Evolutionary conservation across 2,888 invertebrate genomes (phyloP), one percentile per base, ranked within the genome.

Genomic region (Drosophila dives): DNA sequence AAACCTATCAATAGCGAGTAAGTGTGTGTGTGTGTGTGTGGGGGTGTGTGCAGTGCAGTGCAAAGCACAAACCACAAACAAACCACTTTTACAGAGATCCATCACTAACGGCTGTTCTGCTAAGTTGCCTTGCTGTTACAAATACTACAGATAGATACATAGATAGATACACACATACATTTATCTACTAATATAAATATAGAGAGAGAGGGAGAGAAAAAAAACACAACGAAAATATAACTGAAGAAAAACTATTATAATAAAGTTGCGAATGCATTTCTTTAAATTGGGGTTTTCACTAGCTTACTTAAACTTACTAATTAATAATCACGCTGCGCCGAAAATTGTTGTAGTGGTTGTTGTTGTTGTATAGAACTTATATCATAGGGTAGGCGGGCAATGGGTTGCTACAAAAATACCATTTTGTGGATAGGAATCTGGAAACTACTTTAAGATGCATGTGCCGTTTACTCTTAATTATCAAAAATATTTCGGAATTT

Each of bases 321-420:
- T 74, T 88, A 80, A 84, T 83, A 68, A 90, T 90, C 90, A 90
- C 90, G 90, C 90, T 90, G 84, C 83, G 91, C 90, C 91, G 80
- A 90, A 87, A 76, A 67, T 79, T 64, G 42, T 71, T 67, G 36
- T 54, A 17, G 55, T 48, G 20, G 29, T 51, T 56, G 20, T 33
- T 55, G 50, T 49, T 74, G 26, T 40, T 48, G 56, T 56, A 59
- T 32, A 72, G 54, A 69, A 68, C 77, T 78, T 78, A 78, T 77
- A 71, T 64, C 49, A 45, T 78, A 78, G 79, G 67, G 63, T 73
- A 60, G 78, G 78, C 71, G 66, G 74, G 77, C 78, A 54, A 40
- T 36, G 48, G 59, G 34, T 60, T 53, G 38, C 70, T 67, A 53
- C 17, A 38, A 23, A 64, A 64, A 77, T 74, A 77, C 69, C 77